Evolutionary conservation across 2,113 vertebrate species (phyloP).

Genomic region (Phalacrocorax carbo): DNA sequence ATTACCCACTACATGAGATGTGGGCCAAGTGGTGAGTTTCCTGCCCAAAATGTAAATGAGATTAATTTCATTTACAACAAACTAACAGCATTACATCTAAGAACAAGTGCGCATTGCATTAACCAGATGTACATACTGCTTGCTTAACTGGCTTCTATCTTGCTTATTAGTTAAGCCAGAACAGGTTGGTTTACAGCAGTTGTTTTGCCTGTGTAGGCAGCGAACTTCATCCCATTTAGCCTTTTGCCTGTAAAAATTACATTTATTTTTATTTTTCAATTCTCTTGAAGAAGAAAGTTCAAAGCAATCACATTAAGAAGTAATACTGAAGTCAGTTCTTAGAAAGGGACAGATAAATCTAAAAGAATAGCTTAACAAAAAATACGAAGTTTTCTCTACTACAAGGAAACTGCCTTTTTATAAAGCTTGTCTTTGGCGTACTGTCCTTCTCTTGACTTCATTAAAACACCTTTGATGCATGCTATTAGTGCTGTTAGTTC

Average conservation of each 20-base stretch:
- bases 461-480: constrained; percentile 70
- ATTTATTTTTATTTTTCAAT: neutral
- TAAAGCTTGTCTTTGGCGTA: constrained; percentile 36
- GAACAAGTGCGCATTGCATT: constrained; percentile 74
- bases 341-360: neutral
- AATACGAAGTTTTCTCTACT: neutral
- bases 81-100: constrained; percentile 74
- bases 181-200: neutral
- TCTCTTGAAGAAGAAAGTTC: neutral
- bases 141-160: constrained; percentile 68
- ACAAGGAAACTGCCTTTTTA: neutral
- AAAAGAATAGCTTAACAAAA: neutral
- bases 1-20: constrained; percentile 84
- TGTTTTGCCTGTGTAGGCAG: constrained; percentile 25
- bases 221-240: neutral
- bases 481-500: constrained; percentile 69
- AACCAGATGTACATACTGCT: constrained; percentile 77
- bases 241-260: constrained; percentile 11
- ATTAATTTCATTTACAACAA: constrained; percentile 76
- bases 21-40: constrained; percentile 94
- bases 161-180: constrained; percentile 47
- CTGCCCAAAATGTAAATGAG: constrained; percentile 78
- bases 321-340: neutral
- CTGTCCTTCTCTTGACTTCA: constrained; percentile 63
- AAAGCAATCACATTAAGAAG: neutral